Base-by-base conservation (phyloP, 2,888 invertebrate species). In the Empis livida region DNA sequence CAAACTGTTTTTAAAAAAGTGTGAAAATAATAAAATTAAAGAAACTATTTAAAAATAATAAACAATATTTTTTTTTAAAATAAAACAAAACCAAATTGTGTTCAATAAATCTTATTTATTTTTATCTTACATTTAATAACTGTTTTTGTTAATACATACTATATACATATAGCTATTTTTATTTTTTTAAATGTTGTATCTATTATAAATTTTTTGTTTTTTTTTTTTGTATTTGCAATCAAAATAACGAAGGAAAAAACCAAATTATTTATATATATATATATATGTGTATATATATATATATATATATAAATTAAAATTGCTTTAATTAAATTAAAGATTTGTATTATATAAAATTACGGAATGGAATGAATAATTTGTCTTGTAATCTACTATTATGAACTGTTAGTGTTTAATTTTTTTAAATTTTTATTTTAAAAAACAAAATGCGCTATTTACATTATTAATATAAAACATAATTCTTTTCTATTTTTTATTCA, bases 351-450 rank as follows among this genome's bases (percentile, higher is more conserved):
- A 35, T 35, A n/a, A 35, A n/a, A 35, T n/a, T 35, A 35, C n/a
- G 49, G 51, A 51, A 48, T 45, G 51, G 47, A 48, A 46, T 49
- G 43, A 48, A 39, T 46, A 50, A 46, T 31, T 43, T 43, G 30
- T 40, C 20, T 47, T 45, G 30, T 32, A 42, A 27, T 40, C 13
- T 20, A 45, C 14, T 49, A 40, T 48, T 47, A 44, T 43, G 37
- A 40, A 49, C 20, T 47, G 46, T 51, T 45, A 35, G 42, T 48
- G 45, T 37, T 39, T 11, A 40, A 20, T 43, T 16, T 46, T 46
- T 44, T 8, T 20, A 10, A n/a, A 2, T 41, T 17, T 27, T 14
- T 39, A 3, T 43, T 38, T n/a, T n/a, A n/a, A n/a, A n/a, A n/a
- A n/a, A n/a, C n/a, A n/a, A n/a, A n/a, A n/a, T n/a, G n/a, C n/a